Base-by-base conservation (phyloP, 1,140 invertebrate genomes). In the Drosophila repleta region DNA sequence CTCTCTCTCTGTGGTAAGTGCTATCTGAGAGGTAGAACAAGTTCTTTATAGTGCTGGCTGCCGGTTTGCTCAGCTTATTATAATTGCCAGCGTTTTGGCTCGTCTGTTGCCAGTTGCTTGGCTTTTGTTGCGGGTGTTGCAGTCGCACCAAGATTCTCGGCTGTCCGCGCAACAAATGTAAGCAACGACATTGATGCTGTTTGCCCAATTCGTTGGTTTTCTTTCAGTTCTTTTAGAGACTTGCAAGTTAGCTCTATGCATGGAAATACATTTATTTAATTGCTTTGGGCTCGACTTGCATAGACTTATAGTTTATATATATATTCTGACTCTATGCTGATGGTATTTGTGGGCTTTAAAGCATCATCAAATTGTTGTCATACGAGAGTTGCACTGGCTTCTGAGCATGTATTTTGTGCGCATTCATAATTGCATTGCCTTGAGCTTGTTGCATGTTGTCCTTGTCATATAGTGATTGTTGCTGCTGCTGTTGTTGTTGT, bases 71-170 rank as follows among this genome's bases (percentile, higher is more conserved):
- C 68, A 78, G 70, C 75, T 81, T 85, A 81, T 81, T 81, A 85
- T 85, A 85, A 85, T 85, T 85, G 82, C 82, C 82, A 61, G 64
- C 64, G 57, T 73, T 85, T 87, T 81, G 74, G 58, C 72, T 76
- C 62, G 48, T 43, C 65, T 77, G 37, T 61, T 67, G 43, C 43
- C 52, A 53, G 41, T 43, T 57, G 56, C 60, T 63, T 66, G 65
- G 45, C 43, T 75, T 56, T 61, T 73, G 56, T 67, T 67, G 64
- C 35, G 60, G 35, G 58, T 57, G 46, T 62, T 73, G 67, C 65
- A 62, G 71, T 58, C 58, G 41, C 65, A 79, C 29, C 62, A 76
- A 70, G 67, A 70, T 24, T 74, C 77, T 29, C 69, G 72, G 52
- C 45, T 24, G 63, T 35, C 35, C 55, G 63, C 68, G 78, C 70